These are phyloP conservation scores for Syndactyla subalaris DNA, from an alignment of 2,797 vertebrate species.

Conservation along the genomic window DNA sequence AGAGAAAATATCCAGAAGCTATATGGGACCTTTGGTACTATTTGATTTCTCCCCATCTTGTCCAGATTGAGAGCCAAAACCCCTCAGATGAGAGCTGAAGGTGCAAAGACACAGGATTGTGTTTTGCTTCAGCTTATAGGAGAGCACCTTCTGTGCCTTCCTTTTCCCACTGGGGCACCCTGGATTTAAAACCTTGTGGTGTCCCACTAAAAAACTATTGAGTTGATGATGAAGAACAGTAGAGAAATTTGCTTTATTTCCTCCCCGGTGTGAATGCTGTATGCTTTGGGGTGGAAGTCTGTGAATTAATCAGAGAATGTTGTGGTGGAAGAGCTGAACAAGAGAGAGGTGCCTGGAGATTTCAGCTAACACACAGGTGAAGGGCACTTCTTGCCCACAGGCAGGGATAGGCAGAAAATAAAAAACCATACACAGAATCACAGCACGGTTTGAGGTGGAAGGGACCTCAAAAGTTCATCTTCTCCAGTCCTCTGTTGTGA, in stretches of 20 bases:
- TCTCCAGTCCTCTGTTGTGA: rapidly evolving
- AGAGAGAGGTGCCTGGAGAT: neutral
- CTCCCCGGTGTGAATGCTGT: neutral
- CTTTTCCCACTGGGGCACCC: neutral
- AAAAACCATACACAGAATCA: neutral
- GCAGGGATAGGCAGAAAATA: neutral
- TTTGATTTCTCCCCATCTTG: neutral
- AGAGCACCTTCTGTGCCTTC: neutral
- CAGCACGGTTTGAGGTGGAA: neutral
- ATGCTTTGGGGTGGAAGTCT: neutral
- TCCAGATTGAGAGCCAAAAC: neutral
- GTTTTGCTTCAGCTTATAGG: neutral
- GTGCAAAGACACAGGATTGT: neutral
- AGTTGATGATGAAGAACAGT: neutral
- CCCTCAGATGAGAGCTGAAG: neutral
- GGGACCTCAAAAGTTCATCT: neutral
- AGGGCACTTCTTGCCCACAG: neutral
- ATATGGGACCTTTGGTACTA: neutral
- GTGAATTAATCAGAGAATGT: neutral
- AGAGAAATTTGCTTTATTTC: neutral
- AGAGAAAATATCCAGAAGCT: neutral
- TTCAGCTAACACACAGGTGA: neutral
- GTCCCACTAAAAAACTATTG: neutral
- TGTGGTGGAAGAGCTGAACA: neutral
- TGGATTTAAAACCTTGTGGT: neutral